These are phyloP conservation scores for Salmo trutta DNA, from an alignment of 2,797 vertebrate genomes.

Conservation along the genomic window DNA sequence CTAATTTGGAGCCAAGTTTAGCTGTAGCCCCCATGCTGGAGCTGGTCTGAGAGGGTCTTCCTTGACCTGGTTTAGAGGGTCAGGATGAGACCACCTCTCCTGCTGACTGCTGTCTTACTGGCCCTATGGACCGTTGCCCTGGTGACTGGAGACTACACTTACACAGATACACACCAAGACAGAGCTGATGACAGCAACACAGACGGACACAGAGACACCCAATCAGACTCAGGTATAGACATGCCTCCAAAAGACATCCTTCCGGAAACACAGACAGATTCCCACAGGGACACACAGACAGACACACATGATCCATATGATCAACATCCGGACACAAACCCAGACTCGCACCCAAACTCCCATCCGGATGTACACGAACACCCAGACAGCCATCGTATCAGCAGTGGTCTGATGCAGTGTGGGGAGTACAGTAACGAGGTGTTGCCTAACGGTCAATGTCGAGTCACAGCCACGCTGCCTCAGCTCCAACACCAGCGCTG, in stretches of 20 bases:
- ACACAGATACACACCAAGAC: background rate
- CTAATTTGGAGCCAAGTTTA: background rate
- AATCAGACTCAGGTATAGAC: background rate
- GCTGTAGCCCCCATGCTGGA: background rate
- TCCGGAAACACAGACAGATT: background rate
- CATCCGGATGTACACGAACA: background rate
- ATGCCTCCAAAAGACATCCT: fast-evolving
- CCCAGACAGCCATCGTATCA: conserved; percentile 8
- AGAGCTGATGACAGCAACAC: background rate
- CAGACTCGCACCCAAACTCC: background rate
- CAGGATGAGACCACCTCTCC: conserved; percentile 5
- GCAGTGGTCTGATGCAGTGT: conserved; percentile 28
- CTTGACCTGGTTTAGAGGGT: background rate
- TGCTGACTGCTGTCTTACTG: conserved; percentile 26
- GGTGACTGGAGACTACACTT: fast-evolving
- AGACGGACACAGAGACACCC: background rate
- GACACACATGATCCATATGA: conserved; percentile 10
- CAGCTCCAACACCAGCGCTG: conserved; percentile 72
- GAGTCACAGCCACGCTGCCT: conserved; percentile 65
- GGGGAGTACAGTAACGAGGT: conserved; percentile 67
- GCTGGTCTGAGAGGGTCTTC: background rate
- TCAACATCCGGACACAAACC: background rate
- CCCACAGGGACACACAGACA: background rate
- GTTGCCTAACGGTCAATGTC: conserved; percentile 59
- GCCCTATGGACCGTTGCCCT: background rate